Conservation (phyloP, 2,113 vertebrate species). For the Raja brachyura region DNA sequence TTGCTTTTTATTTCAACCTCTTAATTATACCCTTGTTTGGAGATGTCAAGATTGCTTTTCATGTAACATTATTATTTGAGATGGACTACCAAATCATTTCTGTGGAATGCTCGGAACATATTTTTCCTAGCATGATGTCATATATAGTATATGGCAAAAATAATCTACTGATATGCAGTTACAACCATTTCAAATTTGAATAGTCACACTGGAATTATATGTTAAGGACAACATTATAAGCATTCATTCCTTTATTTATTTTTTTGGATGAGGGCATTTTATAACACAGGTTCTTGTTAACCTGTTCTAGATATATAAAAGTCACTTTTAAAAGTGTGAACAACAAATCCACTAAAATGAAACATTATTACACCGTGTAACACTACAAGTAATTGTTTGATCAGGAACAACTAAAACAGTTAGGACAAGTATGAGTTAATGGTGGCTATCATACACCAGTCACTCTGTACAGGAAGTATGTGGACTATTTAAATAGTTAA, state of each 20-base stretch:
- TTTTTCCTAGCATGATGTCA: neutral
- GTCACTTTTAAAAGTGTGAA: neutral
- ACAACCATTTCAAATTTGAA: neutral
- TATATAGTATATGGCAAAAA: neutral
- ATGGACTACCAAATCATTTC: neutral
- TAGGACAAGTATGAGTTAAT: neutral
- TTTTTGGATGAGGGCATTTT: neutral
- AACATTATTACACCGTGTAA: neutral
- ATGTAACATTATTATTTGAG: neutral
- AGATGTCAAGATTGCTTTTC: neutral
- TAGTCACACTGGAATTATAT: neutral
- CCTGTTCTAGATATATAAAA: neutral
- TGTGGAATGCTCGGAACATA: neutral
- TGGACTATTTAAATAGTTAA: neutral
- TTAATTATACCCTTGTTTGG: neutral
- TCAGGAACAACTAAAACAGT: neutral
- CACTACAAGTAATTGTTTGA: neutral
- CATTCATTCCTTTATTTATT: neutral
- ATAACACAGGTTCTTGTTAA: too few species aligned
- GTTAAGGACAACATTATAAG: neutral
- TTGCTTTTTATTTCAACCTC: neutral
- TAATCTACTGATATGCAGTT: neutral
- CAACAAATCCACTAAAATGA: neutral
- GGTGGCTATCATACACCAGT: neutral
- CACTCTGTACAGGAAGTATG: slow-evolving; percentile 2